These are phyloP conservation scores for Gallinago stenura DNA, from an alignment of 2,797 vertebrate species.

Conservation along the genomic window DNA sequence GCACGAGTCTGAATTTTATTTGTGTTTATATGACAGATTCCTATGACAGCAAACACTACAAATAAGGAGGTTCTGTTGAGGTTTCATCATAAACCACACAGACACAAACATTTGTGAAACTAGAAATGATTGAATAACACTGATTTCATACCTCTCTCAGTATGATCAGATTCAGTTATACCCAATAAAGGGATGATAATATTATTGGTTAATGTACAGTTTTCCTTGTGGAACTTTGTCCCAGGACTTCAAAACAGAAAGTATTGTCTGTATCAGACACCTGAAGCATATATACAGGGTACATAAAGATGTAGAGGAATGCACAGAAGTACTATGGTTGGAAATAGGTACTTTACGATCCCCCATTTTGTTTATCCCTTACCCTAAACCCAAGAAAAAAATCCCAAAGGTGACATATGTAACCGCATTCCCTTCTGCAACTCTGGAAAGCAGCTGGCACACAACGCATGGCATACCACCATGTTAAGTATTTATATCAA, in stretches of 20 bases:
- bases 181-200: not conserved
- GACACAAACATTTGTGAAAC: not conserved
- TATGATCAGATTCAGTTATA: not conserved
- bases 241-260: not conserved
- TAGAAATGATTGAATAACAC: not conserved
- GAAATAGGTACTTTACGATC: not conserved
- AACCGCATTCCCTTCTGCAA: not conserved
- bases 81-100: not conserved
- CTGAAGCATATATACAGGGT: not conserved
- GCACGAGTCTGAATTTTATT: not conserved
- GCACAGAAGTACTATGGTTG: not conserved
- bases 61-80: not conserved
- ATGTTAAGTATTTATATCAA: not conserved
- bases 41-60: not conserved
- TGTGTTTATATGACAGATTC: not conserved
- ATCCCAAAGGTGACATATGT: too few relatives aligned
- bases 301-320: not conserved
- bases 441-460: not conserved
- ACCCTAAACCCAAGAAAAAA: not conserved
- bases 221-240: not conserved
- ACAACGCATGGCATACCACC: not conserved
- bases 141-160: not conserved
- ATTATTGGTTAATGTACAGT: rapidly evolving
- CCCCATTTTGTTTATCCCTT: rapidly evolving
- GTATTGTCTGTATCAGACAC: rapidly evolving